Percentiles rank a stretch among this genome's conserved stretches.
These are phyloP conservation scores for Melanerpes aurifrons DNA, from an alignment of 2,113 vertebrate genomes.

Conservation along the genomic window DNA sequence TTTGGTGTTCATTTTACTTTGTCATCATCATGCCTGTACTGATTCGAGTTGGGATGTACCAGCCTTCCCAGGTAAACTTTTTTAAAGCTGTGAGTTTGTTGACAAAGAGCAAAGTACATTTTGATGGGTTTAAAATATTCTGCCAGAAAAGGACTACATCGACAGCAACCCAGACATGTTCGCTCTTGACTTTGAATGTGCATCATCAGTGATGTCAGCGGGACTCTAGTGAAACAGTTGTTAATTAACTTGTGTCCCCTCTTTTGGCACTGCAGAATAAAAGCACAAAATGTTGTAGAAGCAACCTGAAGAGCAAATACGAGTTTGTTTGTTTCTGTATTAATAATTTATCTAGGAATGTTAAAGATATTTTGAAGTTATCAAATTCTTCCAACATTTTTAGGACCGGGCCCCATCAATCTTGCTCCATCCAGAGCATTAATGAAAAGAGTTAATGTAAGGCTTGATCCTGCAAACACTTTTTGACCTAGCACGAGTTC, in stretches of 20 bases:
- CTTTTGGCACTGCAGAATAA: not conserved
- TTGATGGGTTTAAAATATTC: constrained; percentile 23
- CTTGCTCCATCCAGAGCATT: not conserved
- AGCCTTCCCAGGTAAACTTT: not conserved
- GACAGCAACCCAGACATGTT: not conserved
- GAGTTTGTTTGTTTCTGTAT: constrained; percentile 56
- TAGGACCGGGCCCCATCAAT: not conserved
- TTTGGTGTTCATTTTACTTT: not conserved
- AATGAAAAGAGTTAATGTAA: not conserved
- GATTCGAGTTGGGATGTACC: not conserved
- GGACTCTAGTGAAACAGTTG: constrained; percentile 37
- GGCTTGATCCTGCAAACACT: not conserved
- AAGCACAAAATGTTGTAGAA: constrained; percentile 46
- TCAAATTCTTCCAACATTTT: not conserved
- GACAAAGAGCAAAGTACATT: constrained; percentile 59
- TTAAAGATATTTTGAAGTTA: constrained; percentile 7
- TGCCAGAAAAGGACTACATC: constrained; percentile 30
- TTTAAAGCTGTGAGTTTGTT: constrained; percentile 34
- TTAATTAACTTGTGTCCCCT: constrained; percentile 70
- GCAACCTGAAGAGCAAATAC: constrained; percentile 44
- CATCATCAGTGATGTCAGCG: constrained; percentile 61
- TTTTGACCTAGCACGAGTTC: not conserved
- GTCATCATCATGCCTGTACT: not conserved
- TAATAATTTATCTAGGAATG: constrained; percentile 66
- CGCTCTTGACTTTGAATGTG: constrained; percentile 51